Evolutionary conservation across 2,888 invertebrate species (phyloP).

Genomic region (Druceiella hillmani): DNA sequence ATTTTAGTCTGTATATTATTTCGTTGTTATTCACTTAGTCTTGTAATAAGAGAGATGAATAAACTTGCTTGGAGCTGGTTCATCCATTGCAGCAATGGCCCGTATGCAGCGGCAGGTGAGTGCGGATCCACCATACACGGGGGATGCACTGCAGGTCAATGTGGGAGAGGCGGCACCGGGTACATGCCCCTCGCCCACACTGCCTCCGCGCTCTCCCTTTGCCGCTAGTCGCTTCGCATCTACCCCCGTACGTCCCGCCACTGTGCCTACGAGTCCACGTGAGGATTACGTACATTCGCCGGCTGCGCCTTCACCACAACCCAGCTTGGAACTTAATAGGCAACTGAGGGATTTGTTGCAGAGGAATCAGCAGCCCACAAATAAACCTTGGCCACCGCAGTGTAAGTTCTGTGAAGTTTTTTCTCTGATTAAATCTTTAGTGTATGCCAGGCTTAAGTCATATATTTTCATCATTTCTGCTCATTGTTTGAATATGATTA

Average conservation of each 20-base stretch:
- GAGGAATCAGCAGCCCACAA: conserved; percentile 58
- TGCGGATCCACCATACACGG: too few relatives aligned
- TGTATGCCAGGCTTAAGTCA: too few relatives aligned
- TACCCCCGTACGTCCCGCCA: conserved; percentile 43
- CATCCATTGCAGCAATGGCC: conserved; percentile 35
- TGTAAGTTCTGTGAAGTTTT: too few relatives aligned
- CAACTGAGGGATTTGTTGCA: conserved; percentile 79
- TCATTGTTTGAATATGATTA: too few relatives aligned
- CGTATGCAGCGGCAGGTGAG: conserved; percentile 41
- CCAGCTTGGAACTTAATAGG: conserved; percentile 51
- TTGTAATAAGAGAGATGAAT: too few relatives aligned
- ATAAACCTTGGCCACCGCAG: conserved; percentile 53
- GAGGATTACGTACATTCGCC: conserved; percentile 22
- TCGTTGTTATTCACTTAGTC: too few relatives aligned
- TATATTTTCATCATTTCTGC: too few relatives aligned
- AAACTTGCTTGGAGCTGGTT: too few relatives aligned
- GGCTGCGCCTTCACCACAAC: conserved; percentile 9
- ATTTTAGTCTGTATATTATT: too few relatives aligned
- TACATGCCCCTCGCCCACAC: conserved; percentile 23
- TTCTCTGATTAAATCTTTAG: too few relatives aligned
- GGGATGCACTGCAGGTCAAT: too few relatives aligned
- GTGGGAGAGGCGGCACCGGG: conserved; percentile 3
- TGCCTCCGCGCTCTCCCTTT: conserved; percentile 25
- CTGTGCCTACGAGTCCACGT: conserved; percentile 32
- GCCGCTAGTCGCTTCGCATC: conserved; percentile 42